Evolutionary conservation across 37 sponge, comb jelly and placozoan species (phyloP), one percentile per base, ranked within the genome.

Genomic region (Aplysina aerophoba): DNA sequence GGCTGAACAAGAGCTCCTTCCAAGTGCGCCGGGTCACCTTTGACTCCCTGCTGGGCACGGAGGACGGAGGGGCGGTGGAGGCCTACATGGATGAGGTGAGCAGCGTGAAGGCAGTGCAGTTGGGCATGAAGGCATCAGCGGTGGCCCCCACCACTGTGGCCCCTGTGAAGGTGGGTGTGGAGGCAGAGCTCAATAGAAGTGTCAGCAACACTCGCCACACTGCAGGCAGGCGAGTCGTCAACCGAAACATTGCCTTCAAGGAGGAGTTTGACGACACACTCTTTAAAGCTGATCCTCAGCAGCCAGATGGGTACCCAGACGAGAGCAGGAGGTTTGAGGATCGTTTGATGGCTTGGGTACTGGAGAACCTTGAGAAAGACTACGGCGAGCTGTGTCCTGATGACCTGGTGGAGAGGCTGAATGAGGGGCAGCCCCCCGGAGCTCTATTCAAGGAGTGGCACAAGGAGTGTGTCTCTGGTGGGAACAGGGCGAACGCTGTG

Each of bases 1-100:
- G 88, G 88, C 61, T 25, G 30, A 60, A 82, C 33, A 88, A 88
- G 65, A 74, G 62, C 38, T 82, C 88, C 44, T 88, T 88, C 44
- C 75, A 85, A 73, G 73, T 71, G 31, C 33, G 73, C 20, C 6
- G 28, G 31, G 37, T 71, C 31, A 71, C n/a, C 36, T 71, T 14
- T 12, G 73, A 71, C 37, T 21, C 21, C 73, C 21, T 71, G 37
- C 4, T 71, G 31, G 37, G 73, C 36, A 71, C 73, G 16, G 73
- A 71, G 28, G 73, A 71, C 5, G 73, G 73, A 27, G 73, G 73
- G 37, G 4, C 2, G 37, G 73, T 71, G 6, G 73, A 71, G 4
- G 34, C 73, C 21, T 71, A 71, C 34, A 6, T 28, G 2, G 28
- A 71, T 1, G 37, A 71, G 36, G 73, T 71, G 2, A 38, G 28